phyloP scores from a whole-genome alignment of 2,113 vertebrate species.

The Dasypus novemcinctus region DNA sequence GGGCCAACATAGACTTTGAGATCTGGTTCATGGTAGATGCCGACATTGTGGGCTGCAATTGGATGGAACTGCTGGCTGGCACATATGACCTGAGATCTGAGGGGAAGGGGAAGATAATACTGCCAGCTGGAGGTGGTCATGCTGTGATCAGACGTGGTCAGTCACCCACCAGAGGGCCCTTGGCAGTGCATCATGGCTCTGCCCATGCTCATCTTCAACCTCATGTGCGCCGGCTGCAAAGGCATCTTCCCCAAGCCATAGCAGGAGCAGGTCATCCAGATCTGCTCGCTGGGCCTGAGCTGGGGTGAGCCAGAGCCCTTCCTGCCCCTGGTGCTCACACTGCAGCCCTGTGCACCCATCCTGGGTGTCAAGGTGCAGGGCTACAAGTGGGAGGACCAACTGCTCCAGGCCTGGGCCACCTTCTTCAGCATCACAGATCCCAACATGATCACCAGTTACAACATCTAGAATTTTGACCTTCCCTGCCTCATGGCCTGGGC shows the following conservation, averaged over 20 bases:
- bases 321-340: slow-evolving; percentile 91
- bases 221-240: slow-evolving; percentile 94
- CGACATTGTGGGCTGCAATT: slow-evolving; percentile 93
- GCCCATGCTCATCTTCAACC: slow-evolving; percentile 93
- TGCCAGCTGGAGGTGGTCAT: slow-evolving; percentile 92
- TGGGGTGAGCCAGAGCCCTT: slow-evolving; percentile 94
- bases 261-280: slow-evolving; percentile 92
- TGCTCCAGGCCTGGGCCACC: slow-evolving; percentile 91
- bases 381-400: slow-evolving; percentile 87
- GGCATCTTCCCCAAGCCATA: slow-evolving; percentile 93
- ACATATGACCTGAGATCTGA: slow-evolving; percentile 83
- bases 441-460: slow-evolving; percentile 94
- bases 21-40: slow-evolving; percentile 96
- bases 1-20: slow-evolving; percentile 95
- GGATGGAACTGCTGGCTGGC: slow-evolving; percentile 90
- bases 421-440: slow-evolving; percentile 91
- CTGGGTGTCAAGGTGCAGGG: slow-evolving; percentile 92
- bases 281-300: slow-evolving; percentile 92
- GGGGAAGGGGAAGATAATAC: slow-evolving; percentile 74
- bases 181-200: slow-evolving; percentile 93
- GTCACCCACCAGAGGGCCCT: slow-evolving; percentile 90
- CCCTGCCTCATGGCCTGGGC: slow-evolving; percentile 92
- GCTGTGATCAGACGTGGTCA: slow-evolving; percentile 88
- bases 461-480: slow-evolving; percentile 96
- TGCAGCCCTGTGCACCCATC: slow-evolving; percentile 90